Conservation (phyloP, 1,140 invertebrate species). For the Drosophila kohkoa region DNA sequence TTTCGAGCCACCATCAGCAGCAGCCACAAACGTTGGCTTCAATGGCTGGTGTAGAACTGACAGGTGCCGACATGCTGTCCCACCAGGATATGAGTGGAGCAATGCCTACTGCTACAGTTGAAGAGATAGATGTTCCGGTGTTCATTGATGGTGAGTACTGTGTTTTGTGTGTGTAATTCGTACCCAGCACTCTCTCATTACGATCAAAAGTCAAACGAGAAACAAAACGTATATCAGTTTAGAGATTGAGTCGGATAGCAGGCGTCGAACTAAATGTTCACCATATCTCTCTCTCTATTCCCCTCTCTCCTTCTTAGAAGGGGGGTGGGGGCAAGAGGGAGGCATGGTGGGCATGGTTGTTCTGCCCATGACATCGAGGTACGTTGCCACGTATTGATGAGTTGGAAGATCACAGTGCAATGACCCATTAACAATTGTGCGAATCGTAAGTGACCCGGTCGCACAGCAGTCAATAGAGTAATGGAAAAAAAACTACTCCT, state of each 20-base stretch:
- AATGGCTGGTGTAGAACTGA: constrained; percentile 82
- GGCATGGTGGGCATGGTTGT: background rate
- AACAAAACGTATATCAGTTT: constrained; percentile 66
- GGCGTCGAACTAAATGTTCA: constrained; percentile 45
- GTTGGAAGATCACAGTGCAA: constrained; percentile 79
- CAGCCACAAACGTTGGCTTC: constrained; percentile 72
- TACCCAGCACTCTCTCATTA: constrained; percentile 81
- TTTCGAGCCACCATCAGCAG: constrained; percentile 44
- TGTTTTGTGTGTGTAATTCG: constrained; percentile 80
- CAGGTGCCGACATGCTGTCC: constrained; percentile 79
- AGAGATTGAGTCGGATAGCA: constrained; percentile 79
- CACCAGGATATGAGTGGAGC: constrained; percentile 83
- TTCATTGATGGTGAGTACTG: constrained; percentile 85
- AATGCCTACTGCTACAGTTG: constrained; percentile 85
- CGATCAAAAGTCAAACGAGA: constrained; percentile 43
- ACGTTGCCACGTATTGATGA: constrained; percentile 70
- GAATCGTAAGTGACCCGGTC: constrained; percentile 25
- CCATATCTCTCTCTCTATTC: background rate
- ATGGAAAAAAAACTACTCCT: background rate
- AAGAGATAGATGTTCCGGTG: constrained; percentile 85
- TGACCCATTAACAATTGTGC: constrained; percentile 74
- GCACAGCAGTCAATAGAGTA: constrained; percentile 44
- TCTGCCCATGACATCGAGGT: constrained; percentile 78
- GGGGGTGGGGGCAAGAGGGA: background rate
- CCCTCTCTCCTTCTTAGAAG: too few relatives aligned